A percentile compares a stretch with the other conserved stretches of the same genome.
phyloP scores from a whole-genome alignment of 1,140 invertebrate genomes.

The Platorchestia sp. region DNA sequence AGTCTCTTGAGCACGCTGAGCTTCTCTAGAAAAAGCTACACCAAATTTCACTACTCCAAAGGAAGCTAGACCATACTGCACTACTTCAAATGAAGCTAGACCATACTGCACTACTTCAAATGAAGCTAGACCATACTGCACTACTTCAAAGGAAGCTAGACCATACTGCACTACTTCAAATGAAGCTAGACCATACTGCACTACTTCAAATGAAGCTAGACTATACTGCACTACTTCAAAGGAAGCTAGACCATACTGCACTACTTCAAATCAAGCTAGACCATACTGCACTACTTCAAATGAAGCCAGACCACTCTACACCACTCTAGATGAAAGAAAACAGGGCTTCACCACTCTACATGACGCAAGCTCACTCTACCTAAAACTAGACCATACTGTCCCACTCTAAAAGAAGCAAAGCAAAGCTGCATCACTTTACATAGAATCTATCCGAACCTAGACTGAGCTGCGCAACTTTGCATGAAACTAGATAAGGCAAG shows the following conservation, averaged over 20 bases:
- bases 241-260: neutral
- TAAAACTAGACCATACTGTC: neutral
- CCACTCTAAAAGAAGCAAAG: neutral
- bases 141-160: too few species aligned
- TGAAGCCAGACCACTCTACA: neutral
- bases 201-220: neutral
- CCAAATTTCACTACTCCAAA: neutral
- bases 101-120: too few species aligned
- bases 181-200: neutral
- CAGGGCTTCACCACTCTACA: too few species aligned
- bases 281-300: too few species aligned
- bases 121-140: too few species aligned
- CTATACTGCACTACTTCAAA: neutral
- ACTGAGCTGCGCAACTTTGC: neutral
- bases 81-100: neutral
- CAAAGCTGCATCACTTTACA: neutral
- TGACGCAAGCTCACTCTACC: too few species aligned
- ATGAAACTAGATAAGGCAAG: neutral
- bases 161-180: too few species aligned
- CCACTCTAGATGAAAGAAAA: too few species aligned
- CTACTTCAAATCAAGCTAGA: neutral
- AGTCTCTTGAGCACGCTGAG: too few species aligned
- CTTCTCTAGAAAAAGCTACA: too few species aligned
- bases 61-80: neutral
- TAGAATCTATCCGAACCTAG: neutral